These are phyloP conservation scores for Hippocampus guttulatus DNA, from an alignment of 2,113 vertebrate genomes.

Conservation along the genomic window DNA sequence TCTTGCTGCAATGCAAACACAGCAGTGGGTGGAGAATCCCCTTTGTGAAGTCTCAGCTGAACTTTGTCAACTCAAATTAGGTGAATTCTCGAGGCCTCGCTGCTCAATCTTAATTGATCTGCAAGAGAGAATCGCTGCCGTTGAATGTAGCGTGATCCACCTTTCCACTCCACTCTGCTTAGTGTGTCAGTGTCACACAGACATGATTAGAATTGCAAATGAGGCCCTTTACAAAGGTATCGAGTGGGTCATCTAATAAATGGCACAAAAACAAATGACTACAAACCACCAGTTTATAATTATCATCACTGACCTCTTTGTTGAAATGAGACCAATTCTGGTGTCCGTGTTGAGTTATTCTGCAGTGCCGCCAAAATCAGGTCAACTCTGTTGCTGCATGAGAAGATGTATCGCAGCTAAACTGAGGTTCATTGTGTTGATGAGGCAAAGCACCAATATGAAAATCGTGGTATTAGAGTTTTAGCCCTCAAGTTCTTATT, in stretches of 20 bases:
- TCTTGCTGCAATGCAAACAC: slow-evolving; percentile 53
- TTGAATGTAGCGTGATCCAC: neutral
- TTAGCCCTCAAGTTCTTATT: neutral
- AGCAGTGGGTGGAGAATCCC: slow-evolving; percentile 49
- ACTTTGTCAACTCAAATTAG: slow-evolving; percentile 29
- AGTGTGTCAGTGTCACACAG: slow-evolving; percentile 41
- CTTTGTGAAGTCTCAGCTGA: slow-evolving; percentile 44
- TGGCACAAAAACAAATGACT: slow-evolving; percentile 58
- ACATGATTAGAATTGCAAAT: slow-evolving; percentile 63
- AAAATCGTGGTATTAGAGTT: neutral
- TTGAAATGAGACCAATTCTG: slow-evolving; percentile 5
- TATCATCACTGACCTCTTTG: slow-evolving; percentile 15
- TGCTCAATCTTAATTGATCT: neutral
- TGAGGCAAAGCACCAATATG: neutral
- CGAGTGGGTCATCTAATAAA: slow-evolving; percentile 54
- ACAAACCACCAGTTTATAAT: slow-evolving; percentile 36
- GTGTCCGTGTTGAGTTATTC: neutral
- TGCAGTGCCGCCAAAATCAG: slow-evolving; percentile 11
- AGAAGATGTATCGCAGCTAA: neutral
- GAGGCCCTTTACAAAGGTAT: slow-evolving; percentile 45
- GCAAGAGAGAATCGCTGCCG: neutral
- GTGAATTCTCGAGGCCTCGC: neutral
- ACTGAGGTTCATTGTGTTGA: neutral
- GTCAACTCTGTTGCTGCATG: slow-evolving; percentile 13
- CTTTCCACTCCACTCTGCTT: neutral